These are phyloP conservation scores for Drosophila atripex DNA, from an alignment of 2,888 invertebrate species.

Conservation along the genomic window DNA sequence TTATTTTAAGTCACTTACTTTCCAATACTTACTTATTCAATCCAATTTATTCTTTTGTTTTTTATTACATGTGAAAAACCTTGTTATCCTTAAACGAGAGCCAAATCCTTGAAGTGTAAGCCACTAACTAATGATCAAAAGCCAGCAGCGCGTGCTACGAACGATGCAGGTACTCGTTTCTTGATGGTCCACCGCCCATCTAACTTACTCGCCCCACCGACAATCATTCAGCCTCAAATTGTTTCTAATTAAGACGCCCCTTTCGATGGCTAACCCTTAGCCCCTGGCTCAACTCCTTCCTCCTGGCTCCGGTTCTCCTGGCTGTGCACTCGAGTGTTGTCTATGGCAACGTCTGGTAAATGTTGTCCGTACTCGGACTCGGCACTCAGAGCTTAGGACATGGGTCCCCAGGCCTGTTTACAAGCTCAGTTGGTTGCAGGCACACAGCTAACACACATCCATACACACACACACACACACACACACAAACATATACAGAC, in stretches of 20 bases:
- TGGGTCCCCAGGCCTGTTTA: slow-evolving; percentile 59
- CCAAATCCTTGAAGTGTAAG: not conserved
- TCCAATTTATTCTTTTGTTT: not conserved
- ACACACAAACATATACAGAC: not conserved
- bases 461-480: not conserved
- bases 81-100: not conserved
- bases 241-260: slow-evolving; percentile 73
- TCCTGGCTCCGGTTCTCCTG: slow-evolving; percentile 21
- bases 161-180: slow-evolving; percentile 17
- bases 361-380: slow-evolving; percentile 52
- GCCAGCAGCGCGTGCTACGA: slow-evolving; percentile 50
- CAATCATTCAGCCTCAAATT: slow-evolving; percentile 75
- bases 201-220: slow-evolving; percentile 34
- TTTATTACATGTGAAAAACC: not conserved
- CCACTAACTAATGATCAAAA: slow-evolving; percentile 42
- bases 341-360: slow-evolving; percentile 45
- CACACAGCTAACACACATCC: slow-evolving; percentile 29
- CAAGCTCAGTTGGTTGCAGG: slow-evolving; percentile 71
- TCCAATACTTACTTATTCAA: not conserved
- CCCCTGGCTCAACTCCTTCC: not conserved
- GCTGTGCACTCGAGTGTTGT: slow-evolving; percentile 60
- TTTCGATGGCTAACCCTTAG: slow-evolving; percentile 19
- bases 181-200: slow-evolving; percentile 7
- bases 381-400: slow-evolving; percentile 40
- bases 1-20: not conserved